Conservation (phyloP, 2,113 vertebrate genomes). For the Hippocampus comes region DNA sequence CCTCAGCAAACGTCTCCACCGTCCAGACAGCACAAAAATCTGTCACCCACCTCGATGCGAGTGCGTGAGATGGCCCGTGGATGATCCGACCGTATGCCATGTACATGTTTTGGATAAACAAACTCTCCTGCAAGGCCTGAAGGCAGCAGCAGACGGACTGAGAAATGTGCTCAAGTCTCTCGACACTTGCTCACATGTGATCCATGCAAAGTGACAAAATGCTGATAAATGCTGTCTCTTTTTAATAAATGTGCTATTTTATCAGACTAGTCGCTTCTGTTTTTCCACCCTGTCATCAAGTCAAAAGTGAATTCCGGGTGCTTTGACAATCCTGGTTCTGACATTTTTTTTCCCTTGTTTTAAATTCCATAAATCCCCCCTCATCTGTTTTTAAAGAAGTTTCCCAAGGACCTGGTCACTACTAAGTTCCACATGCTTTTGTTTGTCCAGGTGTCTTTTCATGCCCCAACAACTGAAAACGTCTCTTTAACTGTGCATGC, state of each 20-base stretch:
- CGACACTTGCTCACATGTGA: constrained; percentile 46
- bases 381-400: constrained; percentile 24
- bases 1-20: constrained; percentile 7
- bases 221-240: constrained; percentile 72
- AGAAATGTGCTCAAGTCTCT: constrained; percentile 32
- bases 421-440: constrained; percentile 10
- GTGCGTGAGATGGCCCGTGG: constrained; percentile 21
- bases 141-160: constrained; percentile 41
- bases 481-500: background rate
- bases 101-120: constrained; percentile 21
- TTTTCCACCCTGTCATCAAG: constrained; percentile 3
- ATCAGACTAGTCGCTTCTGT: constrained; percentile 53
- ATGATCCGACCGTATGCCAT: constrained; percentile 26
- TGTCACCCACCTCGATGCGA: constrained; percentile 10
- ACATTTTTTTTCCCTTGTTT: background rate
- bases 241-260: constrained; percentile 81
- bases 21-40: constrained; percentile 15
- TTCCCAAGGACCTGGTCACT: background rate
- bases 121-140: constrained; percentile 22
- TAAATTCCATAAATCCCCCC: background rate
- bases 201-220: constrained; percentile 55
- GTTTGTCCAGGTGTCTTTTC: constrained; percentile 54
- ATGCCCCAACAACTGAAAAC: constrained; percentile 38
- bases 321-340: background rate
- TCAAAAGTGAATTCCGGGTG: background rate